Conservation (phyloP, 2,797 vertebrate species). For the Gorsachius magnificus region DNA sequence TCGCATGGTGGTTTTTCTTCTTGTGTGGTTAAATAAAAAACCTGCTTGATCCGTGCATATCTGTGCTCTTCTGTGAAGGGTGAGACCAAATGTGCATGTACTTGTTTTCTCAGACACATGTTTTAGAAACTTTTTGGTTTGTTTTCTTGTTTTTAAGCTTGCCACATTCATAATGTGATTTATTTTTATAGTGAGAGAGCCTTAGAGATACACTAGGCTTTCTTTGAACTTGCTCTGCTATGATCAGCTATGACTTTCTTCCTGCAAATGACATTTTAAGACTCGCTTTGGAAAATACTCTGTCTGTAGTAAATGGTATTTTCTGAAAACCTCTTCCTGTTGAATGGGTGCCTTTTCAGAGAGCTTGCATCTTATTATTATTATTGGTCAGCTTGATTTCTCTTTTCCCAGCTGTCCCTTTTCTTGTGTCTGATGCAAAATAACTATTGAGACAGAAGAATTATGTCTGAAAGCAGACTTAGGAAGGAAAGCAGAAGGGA, state of each 20-base stretch:
- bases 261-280: background rate
- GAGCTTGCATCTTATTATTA: background rate
- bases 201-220: background rate
- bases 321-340: constrained; percentile 34
- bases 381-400: background rate
- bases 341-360: background rate
- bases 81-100: background rate
- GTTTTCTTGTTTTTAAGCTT: background rate
- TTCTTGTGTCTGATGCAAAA: background rate
- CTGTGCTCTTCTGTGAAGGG: background rate
- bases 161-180: background rate
- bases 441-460: background rate
- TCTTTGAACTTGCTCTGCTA: background rate
- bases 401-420: background rate
- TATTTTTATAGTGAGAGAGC: background rate
- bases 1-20: background rate
- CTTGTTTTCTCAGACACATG: background rate
- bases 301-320: background rate
- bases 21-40: background rate
- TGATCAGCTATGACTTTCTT: background rate
- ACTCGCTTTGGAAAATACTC: background rate
- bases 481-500: background rate
- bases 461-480: background rate
- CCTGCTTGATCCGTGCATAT: background rate
- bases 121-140: background rate